A percentile compares a stretch with the other conserved stretches of the same genome.
Conservation (phyloP, 2,888 invertebrate species). For the Pocota personata region DNA sequence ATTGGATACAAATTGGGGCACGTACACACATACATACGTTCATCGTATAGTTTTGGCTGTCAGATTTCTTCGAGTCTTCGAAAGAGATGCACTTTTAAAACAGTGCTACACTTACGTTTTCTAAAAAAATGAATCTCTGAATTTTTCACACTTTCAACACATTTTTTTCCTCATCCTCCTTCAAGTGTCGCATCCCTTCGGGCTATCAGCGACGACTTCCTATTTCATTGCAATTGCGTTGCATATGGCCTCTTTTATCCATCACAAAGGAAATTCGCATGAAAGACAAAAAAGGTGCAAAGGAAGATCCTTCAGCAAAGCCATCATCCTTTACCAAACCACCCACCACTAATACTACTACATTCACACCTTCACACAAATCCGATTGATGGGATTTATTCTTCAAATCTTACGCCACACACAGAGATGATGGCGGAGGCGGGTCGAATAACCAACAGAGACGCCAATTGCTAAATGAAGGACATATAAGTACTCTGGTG, state of each 20-base stretch:
- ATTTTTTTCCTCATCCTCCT: constrained; percentile 4
- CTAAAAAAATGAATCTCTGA: neutral
- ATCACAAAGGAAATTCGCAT: constrained; percentile 66
- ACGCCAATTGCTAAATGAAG: constrained; percentile 61
- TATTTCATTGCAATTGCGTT: constrained; percentile 65
- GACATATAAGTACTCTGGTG: constrained; percentile 58
- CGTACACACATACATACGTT: too few relatives aligned
- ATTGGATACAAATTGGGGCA: too few relatives aligned
- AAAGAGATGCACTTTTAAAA: neutral
- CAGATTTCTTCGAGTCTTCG: too few relatives aligned
- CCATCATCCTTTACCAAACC: constrained; percentile 34
- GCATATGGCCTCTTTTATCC: constrained; percentile 57
- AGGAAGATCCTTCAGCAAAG: constrained; percentile 57
- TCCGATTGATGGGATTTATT: constrained; percentile 56
- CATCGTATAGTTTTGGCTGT: too few relatives aligned
- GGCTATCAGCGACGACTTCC: constrained; percentile 65
- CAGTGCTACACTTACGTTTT: neutral
- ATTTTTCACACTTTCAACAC: constrained; percentile 20
- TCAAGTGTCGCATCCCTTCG: constrained; percentile 55
- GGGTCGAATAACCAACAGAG: neutral
- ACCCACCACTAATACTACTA: neutral
- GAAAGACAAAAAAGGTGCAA: constrained; percentile 50
- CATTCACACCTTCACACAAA: constrained; percentile 33
- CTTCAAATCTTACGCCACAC: neutral
- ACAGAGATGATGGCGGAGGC: neutral